Evolutionary conservation across 2,113 vertebrate genomes (phyloP), one percentile per base, ranked within the genome.

Genomic region (Balaeniceps rex): DNA sequence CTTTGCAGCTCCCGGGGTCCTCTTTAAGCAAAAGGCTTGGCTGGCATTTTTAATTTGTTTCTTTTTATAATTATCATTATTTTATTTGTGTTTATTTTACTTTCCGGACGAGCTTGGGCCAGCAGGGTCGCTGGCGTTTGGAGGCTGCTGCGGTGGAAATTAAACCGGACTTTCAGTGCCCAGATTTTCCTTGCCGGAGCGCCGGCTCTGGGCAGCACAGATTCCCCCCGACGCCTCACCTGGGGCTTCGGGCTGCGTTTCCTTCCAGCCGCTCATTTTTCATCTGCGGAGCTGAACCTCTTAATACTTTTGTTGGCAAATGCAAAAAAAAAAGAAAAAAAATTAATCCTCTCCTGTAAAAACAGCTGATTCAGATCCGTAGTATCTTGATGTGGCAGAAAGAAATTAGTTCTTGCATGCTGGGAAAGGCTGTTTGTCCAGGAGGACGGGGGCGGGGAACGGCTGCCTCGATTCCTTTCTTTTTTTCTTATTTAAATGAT

Each of bases 321-420:
- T 31, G 52, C 19, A 16, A 63, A 36, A 23, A 19, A 57, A 8
- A 21, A 55, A 34, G 3, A 3, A 31, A 52, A 36, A 42, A 33
- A 64, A 46, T 8, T 6, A 92, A 42, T 80, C 36, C 19, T 51
- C 61, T 24, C 38, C 81, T 86, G 70, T 63, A 69, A 86, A 92
- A 95, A 54, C 81, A 94, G 92, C 94, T 89, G 81, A 92, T 89
- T 95, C 94, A 94, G 94, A 79, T 75, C 85, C 24, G 8, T 38
- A 28, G 33, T n/a, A 74, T 79, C 94, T 94, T 92, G 89, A 92
- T 92, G 94, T 92, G 92, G 92, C 92, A 89, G 71, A 87, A 75
- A 75, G 85, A 92, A 94, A 89, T 83, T n/a, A 83, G 71, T 17
- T 38, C 13, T 33, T 78, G 85, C 77, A 79, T 66, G 88, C 82